Percentiles rank a stretch among this genome's conserved stretches.
Evolutionary conservation across 2,113 vertebrate genomes (phyloP).

Genomic region (Mustelus asterias): DNA sequence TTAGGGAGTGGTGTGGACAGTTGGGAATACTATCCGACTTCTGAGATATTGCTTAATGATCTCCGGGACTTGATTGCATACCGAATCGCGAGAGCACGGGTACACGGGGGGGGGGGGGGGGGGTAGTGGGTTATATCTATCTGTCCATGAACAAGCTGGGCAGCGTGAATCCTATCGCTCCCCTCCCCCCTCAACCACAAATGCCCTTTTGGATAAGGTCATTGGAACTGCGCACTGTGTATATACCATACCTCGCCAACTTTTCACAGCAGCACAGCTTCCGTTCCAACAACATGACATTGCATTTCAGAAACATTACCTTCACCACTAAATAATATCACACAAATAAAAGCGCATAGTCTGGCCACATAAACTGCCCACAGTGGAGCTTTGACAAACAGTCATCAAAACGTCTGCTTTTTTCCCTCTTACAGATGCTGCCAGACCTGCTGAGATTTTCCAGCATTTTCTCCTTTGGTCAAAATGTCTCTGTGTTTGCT

Average conservation of each 20-base stretch:
- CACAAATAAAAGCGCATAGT: not conserved
- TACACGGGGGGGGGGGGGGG: not conserved
- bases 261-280: not conserved
- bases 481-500: not conserved
- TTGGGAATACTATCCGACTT: not conserved
- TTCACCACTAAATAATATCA: not conserved
- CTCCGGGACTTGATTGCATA: not conserved
- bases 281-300: not conserved
- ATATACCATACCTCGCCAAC: not conserved
- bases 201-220: not conserved
- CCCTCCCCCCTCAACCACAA: not conserved
- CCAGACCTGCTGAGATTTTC: too few relatives aligned
- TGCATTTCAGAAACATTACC: not conserved
- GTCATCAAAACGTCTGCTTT: too few relatives aligned
- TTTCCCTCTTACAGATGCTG: too few relatives aligned
- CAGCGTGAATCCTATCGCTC: not conserved
- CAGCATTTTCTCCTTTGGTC: too few relatives aligned
- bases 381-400: too few relatives aligned
- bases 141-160: not conserved
- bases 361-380: not conserved
- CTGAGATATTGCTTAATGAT: not conserved
- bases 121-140: not conserved
- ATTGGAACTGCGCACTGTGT: not conserved
- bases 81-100: not conserved
- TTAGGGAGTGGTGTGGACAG: not conserved